Percentiles rank a stretch among this genome's conserved stretches.
Conservation (phyloP, 2,888 invertebrate genomes). For the Macrosoma leucophasiata region DNA sequence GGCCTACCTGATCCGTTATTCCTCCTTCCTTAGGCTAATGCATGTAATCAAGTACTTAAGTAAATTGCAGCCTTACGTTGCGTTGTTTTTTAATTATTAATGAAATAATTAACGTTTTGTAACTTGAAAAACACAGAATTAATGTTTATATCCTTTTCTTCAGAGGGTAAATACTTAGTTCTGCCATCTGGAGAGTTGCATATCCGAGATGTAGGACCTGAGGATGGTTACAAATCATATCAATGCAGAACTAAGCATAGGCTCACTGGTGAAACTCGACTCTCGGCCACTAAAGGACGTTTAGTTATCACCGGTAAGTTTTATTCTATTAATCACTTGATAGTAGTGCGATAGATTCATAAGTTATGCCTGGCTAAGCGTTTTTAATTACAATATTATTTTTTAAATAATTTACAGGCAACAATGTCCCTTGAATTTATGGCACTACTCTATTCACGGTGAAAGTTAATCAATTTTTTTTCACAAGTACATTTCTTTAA, state of each 20-base stretch:
- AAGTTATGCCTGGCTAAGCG: conserved; percentile 3
- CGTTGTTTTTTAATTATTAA: conserved; percentile 30
- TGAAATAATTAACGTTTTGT: conserved; percentile 14
- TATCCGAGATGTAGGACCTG: conserved; percentile 95
- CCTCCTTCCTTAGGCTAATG: conserved; percentile 76
- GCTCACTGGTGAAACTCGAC: conserved; percentile 92
- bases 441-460: conserved; percentile 17
- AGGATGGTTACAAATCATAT: conserved; percentile 95
- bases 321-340: conserved; percentile 10
- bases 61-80: conserved; percentile 62
- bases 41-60: conserved; percentile 64
- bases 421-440: conserved; percentile 23
- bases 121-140: conserved; percentile 6
- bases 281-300: conserved; percentile 95
- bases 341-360: conserved; percentile 30
- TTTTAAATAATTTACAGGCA: neutral
- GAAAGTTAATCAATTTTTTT: conserved; percentile 8
- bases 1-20: conserved; percentile 71
- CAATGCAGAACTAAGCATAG: conserved; percentile 96
- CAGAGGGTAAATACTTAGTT: conserved; percentile 97
- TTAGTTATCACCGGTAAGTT: conserved; percentile 95
- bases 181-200: conserved; percentile 96
- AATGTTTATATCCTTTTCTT: conserved; percentile 26
- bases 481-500: too few relatives aligned
- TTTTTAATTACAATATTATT: conserved; percentile 2